Evolutionary conservation across 2,797 vertebrate species (phyloP).

Genomic region (Anguilla marmorata): DNA sequence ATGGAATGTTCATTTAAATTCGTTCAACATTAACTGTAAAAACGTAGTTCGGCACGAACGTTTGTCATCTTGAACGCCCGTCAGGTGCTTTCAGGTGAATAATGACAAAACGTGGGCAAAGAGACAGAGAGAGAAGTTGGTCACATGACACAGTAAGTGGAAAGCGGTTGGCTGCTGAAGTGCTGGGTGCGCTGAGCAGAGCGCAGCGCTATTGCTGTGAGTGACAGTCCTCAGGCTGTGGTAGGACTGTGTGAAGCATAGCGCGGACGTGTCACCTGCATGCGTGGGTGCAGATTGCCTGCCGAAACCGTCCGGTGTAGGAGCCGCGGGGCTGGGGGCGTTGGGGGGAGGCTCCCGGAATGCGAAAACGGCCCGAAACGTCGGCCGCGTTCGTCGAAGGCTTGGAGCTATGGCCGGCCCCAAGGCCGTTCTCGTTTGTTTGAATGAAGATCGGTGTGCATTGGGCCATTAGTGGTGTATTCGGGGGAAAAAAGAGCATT

Average conservation of each 20-base stretch:
- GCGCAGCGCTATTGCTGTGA: background rate
- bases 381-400: background rate
- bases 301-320: background rate
- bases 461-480: background rate
- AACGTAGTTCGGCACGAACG: too few species aligned
- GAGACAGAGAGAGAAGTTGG: background rate
- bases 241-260: slow-evolving; percentile 1
- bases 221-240: background rate
- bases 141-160: background rate
- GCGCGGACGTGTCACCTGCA: slow-evolving; percentile 1
- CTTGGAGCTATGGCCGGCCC: background rate
- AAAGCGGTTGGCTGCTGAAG: background rate
- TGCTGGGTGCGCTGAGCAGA: background rate
- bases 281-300: background rate
- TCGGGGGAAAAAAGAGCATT: background rate
- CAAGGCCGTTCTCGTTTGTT: background rate
- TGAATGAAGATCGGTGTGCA: background rate
- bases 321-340: background rate
- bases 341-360: background rate
- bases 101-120: background rate
- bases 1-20: too few species aligned
- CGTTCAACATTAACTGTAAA: too few species aligned
- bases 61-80: too few species aligned
- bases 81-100: background rate
- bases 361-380: background rate